Conservation (phyloP, 2,797 vertebrate species). For the Acridotheres tristis region DNA sequence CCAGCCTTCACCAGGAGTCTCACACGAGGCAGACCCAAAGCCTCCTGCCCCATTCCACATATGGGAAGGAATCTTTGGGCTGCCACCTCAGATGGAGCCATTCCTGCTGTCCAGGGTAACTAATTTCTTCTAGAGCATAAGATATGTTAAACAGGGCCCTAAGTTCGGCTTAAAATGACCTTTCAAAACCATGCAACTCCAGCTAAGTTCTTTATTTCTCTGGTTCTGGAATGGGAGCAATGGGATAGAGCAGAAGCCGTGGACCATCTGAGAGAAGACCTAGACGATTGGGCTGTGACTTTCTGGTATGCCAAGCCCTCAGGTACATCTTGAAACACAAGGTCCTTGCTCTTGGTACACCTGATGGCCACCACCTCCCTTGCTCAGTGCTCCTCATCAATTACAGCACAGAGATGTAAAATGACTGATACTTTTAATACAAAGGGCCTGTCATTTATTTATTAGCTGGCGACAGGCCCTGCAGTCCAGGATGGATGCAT, state of each 20-base stretch:
- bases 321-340: not conserved
- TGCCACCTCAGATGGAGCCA: not conserved
- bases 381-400: conserved; percentile 43
- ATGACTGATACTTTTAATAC: conserved; percentile 86
- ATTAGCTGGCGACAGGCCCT: conserved; percentile 85
- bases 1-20: not conserved
- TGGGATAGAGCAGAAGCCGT: not conserved
- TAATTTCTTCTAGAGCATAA: not conserved
- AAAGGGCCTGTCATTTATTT: conserved; percentile 88
- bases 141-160: not conserved
- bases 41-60: not conserved
- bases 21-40: not conserved
- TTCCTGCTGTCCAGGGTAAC: not conserved
- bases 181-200: not conserved
- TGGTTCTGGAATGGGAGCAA: not conserved
- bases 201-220: not conserved
- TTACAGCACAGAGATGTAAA: conserved; percentile 75
- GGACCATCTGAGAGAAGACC: not conserved
- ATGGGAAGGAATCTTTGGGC: not conserved
- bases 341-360: not conserved
- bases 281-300: not conserved
- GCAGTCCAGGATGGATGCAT: conserved; percentile 78
- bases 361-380: not conserved
- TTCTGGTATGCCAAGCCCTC: not conserved
- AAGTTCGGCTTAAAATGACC: not conserved